Evolutionary conservation across 1,140 invertebrate species (phyloP).

Genomic region (Globodera ellingtonae): DNA sequence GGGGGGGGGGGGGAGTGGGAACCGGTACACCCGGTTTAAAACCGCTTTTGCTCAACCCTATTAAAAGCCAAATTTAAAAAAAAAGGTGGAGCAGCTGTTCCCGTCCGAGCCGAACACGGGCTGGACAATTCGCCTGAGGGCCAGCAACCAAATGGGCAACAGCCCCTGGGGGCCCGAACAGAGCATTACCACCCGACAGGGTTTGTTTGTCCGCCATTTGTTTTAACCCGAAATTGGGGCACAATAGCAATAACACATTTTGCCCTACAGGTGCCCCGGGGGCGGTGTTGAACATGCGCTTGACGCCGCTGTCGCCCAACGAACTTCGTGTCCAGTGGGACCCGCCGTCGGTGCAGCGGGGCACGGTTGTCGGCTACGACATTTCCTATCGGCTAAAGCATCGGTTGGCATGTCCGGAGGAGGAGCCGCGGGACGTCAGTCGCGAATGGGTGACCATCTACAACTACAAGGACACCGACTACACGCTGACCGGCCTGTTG

Average conservation of each 20-base stretch:
- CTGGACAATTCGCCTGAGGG: slow-evolving; percentile 58
- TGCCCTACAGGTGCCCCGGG: slow-evolving; percentile 44
- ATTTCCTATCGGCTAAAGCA: slow-evolving; percentile 65
- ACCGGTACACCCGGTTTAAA: too few relatives aligned
- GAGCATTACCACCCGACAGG: slow-evolving; percentile 63
- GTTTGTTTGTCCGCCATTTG: slow-evolving; percentile 11
- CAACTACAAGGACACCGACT: slow-evolving; percentile 65
- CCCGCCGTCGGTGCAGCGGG: slow-evolving; percentile 53
- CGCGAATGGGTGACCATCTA: slow-evolving; percentile 64
- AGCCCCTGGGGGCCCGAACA: slow-evolving; percentile 60
- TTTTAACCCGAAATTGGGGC: too few relatives aligned
- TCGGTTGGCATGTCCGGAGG: slow-evolving; percentile 62
- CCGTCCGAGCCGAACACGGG: slow-evolving; percentile 64
- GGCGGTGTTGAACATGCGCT: slow-evolving; percentile 54
- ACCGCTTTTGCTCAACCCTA: too few relatives aligned
- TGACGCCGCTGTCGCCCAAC: slow-evolving; percentile 63
- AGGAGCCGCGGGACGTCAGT: slow-evolving; percentile 64
- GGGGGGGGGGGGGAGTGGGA: too few relatives aligned
- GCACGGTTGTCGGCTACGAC: slow-evolving; percentile 63
- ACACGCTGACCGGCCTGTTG: slow-evolving; percentile 62
- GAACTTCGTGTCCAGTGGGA: slow-evolving; percentile 59
- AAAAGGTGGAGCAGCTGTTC: slow-evolving; percentile 58
- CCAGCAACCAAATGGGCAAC: slow-evolving; percentile 59
- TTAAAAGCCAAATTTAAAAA: too few relatives aligned
- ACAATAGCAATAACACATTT: too few relatives aligned